Conservation (phyloP, 2,888 invertebrate genomes). For the Acrobasis suavella region DNA sequence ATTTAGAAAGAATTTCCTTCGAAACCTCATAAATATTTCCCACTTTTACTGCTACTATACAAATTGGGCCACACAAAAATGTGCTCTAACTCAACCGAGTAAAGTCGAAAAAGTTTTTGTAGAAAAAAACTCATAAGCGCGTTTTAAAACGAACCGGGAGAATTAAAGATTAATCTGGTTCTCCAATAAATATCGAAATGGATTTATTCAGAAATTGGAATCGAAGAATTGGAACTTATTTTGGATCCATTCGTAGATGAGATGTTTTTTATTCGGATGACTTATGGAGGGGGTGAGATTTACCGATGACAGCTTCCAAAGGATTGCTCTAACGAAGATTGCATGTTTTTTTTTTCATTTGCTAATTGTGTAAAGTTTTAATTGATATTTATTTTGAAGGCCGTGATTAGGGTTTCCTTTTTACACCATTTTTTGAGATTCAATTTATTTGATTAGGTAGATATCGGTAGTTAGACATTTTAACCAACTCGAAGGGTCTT, state of each 20-base stretch:
- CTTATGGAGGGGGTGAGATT: slow-evolving; percentile 47
- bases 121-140: slow-evolving; percentile 60
- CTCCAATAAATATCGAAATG: slow-evolving; percentile 79
- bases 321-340: slow-evolving; percentile 44
- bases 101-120: slow-evolving; percentile 43
- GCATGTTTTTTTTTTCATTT: slow-evolving; percentile 38
- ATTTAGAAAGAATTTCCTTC: slow-evolving; percentile 80
- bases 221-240: slow-evolving; percentile 78
- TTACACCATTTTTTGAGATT: slow-evolving; percentile 5
- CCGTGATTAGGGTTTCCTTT: slow-evolving; percentile 9
- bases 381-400: slow-evolving; percentile 24
- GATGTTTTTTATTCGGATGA: slow-evolving; percentile 67
- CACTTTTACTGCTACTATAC: slow-evolving; percentile 71
- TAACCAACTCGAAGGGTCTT: too few relatives aligned
- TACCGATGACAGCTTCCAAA: slow-evolving; percentile 32
- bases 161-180: slow-evolving; percentile 79
- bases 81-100: slow-evolving; percentile 35
- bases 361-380: slow-evolving; percentile 37
- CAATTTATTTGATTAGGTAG: not conserved
- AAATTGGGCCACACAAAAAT: slow-evolving; percentile 36
- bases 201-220: slow-evolving; percentile 76
- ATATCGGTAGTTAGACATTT: too few relatives aligned
- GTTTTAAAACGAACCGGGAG: slow-evolving; percentile 72
- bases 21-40: slow-evolving; percentile 81
- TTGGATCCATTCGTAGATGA: slow-evolving; percentile 76